phyloP scores from a whole-genome alignment of 2,797 vertebrate species.

The Remorina albescens region DNA sequence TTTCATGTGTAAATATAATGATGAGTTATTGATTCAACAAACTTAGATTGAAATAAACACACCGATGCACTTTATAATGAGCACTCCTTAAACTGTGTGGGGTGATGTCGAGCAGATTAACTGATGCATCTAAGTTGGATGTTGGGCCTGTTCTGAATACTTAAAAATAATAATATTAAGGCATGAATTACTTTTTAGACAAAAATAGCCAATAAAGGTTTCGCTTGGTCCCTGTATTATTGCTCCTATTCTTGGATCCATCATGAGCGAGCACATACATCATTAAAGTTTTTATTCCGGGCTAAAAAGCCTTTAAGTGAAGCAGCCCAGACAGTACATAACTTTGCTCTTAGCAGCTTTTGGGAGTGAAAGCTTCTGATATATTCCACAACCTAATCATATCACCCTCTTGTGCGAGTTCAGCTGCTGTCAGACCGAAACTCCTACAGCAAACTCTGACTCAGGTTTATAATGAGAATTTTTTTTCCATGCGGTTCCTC shows the following conservation, averaged over 20 bases:
- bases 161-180: constrained; percentile 16
- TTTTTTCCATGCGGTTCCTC: constrained; percentile 14
- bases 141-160: background rate
- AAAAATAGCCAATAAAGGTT: constrained; percentile 15
- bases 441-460: constrained; percentile 20
- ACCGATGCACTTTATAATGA: constrained; percentile 48
- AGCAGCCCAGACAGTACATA: constrained; percentile 55
- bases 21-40: constrained; percentile 57
- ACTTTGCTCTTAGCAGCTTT: constrained; percentile 74
- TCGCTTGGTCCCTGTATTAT: constrained; percentile 21
- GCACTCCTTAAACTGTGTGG: constrained; percentile 28
- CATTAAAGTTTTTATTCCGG: constrained; percentile 59
- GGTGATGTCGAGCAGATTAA: constrained; percentile 26
- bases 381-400: constrained; percentile 50
- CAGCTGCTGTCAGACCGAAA: constrained; percentile 37
- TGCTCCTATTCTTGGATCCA: constrained; percentile 45
- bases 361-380: constrained; percentile 44
- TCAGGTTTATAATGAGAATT: constrained; percentile 29
- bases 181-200: constrained; percentile 18
- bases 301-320: constrained; percentile 43
- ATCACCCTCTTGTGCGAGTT: constrained; percentile 38
- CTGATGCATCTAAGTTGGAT: constrained; percentile 28
- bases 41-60: constrained; percentile 49
- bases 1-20: constrained; percentile 53
- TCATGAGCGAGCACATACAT: constrained; percentile 52